Conservation (phyloP, 2,888 invertebrate genomes). For the Orthonychiurus folsomi region DNA sequence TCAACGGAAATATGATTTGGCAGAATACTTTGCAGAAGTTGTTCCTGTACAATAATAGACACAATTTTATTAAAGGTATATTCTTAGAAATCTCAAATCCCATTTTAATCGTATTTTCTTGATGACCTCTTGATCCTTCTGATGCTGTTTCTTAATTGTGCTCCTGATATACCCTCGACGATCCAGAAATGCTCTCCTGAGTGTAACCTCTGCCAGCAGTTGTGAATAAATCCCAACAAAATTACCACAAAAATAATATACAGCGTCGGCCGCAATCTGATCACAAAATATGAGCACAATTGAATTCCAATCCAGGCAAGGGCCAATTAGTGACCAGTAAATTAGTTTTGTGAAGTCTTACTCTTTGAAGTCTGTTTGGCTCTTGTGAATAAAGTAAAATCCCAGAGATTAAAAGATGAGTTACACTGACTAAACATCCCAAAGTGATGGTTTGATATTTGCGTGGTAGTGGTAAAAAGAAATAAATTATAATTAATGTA, state of each 20-base stretch:
- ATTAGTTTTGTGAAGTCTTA: too few relatives aligned
- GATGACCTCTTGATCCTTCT: conserved; percentile 71
- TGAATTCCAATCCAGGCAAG: too few relatives aligned
- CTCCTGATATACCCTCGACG: conserved; percentile 77
- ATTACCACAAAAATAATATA: conserved; percentile 66
- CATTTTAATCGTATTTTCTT: neutral
- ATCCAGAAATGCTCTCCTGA: conserved; percentile 76
- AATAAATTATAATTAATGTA: conserved; percentile 67
- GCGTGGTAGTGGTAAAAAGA: conserved; percentile 71
- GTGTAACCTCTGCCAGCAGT: conserved; percentile 77
- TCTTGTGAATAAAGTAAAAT: conserved; percentile 51
- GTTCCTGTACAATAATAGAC: conserved; percentile 54
- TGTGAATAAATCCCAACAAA: conserved; percentile 78
- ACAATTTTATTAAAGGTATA: conserved; percentile 5
- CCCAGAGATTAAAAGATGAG: conserved; percentile 55
- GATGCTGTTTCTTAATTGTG: conserved; percentile 68
- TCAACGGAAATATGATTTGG: conserved; percentile 69
- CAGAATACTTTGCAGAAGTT: conserved; percentile 72
- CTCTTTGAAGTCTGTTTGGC: conserved; percentile 10
- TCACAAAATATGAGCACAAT: too few relatives aligned
- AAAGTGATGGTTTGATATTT: conserved; percentile 61
- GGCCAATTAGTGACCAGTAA: too few relatives aligned
- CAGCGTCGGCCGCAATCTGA: conserved; percentile 60
- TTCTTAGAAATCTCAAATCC: neutral
- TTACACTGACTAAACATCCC: conserved; percentile 58